A percentile compares a stretch with the other conserved stretches of the same genome.
Conservation (phyloP, 2,113 vertebrate genomes). For the Thalassoma bifasciatum region DNA sequence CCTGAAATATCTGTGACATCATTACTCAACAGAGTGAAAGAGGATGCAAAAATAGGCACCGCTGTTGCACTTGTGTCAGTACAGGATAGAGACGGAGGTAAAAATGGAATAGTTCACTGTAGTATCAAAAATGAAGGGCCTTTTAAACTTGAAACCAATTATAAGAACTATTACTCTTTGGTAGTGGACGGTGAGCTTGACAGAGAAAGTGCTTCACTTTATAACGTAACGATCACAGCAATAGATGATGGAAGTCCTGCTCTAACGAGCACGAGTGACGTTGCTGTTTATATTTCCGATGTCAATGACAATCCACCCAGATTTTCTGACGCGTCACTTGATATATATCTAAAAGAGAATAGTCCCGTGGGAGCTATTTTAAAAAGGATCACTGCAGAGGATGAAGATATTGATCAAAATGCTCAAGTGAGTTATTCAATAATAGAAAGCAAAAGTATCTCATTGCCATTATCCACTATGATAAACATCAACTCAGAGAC, state of each 20-base stretch:
- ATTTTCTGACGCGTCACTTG: slow-evolving; percentile 72
- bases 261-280: slow-evolving; percentile 75
- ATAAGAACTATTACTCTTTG: slow-evolving; percentile 85
- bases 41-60: too few relatives aligned
- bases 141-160: slow-evolving; percentile 78
- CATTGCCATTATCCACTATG: slow-evolving; percentile 23
- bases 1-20: slow-evolving; percentile 87
- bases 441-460: slow-evolving; percentile 17
- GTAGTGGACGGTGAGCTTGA: slow-evolving; percentile 84
- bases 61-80: slow-evolving; percentile 87
- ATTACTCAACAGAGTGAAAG: slow-evolving; percentile 81
- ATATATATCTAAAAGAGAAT: slow-evolving; percentile 83
- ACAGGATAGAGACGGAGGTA: slow-evolving; percentile 82
- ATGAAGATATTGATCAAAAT: slow-evolving; percentile 71
- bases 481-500: slow-evolving; percentile 72
- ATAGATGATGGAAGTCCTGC: slow-evolving; percentile 85
- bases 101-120: slow-evolving; percentile 82
- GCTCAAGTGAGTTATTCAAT: slow-evolving; percentile 64
- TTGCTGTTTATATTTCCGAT: slow-evolving; percentile 84
- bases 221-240: slow-evolving; percentile 85
- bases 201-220: slow-evolving; percentile 81
- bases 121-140: slow-evolving; percentile 74
- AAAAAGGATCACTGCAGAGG: slow-evolving; percentile 63
- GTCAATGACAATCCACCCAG: slow-evolving; percentile 89
- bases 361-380: slow-evolving; percentile 57